phyloP scores from a whole-genome alignment of 2,113 vertebrate species.

The Scortum barcoo region DNA sequence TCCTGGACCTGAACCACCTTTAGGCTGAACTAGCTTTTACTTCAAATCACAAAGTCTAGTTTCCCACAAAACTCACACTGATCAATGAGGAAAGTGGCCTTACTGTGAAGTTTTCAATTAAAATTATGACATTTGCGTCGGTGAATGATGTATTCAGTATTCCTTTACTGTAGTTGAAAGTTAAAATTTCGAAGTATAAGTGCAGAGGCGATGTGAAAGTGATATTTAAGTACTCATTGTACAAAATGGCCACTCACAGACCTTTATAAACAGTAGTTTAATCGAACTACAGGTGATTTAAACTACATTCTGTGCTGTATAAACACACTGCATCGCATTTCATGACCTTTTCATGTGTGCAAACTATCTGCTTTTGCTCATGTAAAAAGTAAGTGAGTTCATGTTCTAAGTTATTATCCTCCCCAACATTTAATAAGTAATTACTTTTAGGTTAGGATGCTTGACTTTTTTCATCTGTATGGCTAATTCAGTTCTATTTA shows the following conservation, averaged over 20 bases:
- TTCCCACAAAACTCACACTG: too few species aligned
- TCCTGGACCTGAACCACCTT: neutral
- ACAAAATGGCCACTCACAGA: neutral
- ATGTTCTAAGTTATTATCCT: too few species aligned
- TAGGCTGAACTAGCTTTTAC: neutral
- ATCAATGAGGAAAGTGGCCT: neutral
- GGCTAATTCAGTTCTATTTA: neutral
- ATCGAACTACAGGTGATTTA: too few species aligned
- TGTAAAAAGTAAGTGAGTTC: neutral
- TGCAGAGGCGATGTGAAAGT: neutral
- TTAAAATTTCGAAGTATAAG: neutral
- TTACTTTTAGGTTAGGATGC: too few species aligned
- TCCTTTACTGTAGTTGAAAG: neutral
- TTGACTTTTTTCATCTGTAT: neutral
- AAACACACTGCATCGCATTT: neutral
- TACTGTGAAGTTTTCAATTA: neutral
- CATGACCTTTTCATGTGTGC: too few species aligned
- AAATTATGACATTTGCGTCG: neutral
- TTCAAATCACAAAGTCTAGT: neutral
- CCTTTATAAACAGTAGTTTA: neutral
- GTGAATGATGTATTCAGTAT: neutral
- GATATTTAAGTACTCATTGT: neutral
- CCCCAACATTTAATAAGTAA: too few species aligned
- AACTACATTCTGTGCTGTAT: too few species aligned
- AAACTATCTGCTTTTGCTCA: neutral